Percentiles rank a stretch among this genome's conserved stretches.
phyloP scores from a whole-genome alignment of 2,888 invertebrate species.

The Endotricha flammealis region DNA sequence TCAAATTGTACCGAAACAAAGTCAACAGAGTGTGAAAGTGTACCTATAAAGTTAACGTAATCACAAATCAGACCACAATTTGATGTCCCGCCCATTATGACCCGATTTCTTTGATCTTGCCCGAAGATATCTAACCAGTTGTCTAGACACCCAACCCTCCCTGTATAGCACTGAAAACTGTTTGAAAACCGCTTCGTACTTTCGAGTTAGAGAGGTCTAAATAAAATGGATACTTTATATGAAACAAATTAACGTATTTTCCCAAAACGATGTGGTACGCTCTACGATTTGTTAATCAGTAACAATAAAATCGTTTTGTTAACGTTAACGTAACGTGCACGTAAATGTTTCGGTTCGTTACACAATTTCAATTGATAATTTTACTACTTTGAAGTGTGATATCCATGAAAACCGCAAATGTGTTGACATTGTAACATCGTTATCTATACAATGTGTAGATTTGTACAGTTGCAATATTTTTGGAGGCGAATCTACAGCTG shows the following conservation, averaged over 20 bases:
- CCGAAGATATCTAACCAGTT: conserved; percentile 14
- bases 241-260: conserved; percentile 5
- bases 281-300: conserved; percentile 15
- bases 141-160: conserved; percentile 7
- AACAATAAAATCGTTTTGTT: conserved; percentile 17
- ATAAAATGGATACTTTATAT: conserved; percentile 17
- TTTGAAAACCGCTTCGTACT: too few species aligned
- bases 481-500: too few species aligned
- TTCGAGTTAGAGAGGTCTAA: conserved; percentile 17
- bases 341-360: too few species aligned
- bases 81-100: conserved; percentile 16
- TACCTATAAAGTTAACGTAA: conserved; percentile 28
- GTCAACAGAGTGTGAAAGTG: conserved; percentile 21
- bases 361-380: too few species aligned
- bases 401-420: too few species aligned
- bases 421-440: too few species aligned
- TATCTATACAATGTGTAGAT: too few species aligned
- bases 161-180: conserved; percentile 2
- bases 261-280: background rate
- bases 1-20: conserved; percentile 13
- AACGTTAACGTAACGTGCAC: too few species aligned
- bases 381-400: too few species aligned
- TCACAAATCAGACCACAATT: conserved; percentile 23
- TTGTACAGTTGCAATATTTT: too few species aligned
- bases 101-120: conserved; percentile 23